Evolutionary conservation across 2,113 vertebrate species (phyloP), one percentile per base, ranked within the genome.

Genomic region (Crocuta crocuta): DNA sequence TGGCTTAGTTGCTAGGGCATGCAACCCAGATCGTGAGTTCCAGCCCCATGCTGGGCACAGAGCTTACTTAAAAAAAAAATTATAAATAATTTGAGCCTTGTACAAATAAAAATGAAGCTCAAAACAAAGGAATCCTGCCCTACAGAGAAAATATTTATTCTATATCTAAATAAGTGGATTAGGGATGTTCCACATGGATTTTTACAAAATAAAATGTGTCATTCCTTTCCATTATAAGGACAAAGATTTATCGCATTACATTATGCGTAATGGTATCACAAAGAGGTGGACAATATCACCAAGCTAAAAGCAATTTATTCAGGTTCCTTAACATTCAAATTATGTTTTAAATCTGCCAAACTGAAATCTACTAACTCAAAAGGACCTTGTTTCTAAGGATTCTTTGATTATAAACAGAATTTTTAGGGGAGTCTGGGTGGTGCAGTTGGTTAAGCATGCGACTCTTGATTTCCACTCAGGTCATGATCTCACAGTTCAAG

Each of bases 91-190:
- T 53, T 80, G 39, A 82, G 76, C 55, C n/a, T 39, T 21, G 28
- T 61, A 70, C 5, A 92, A 82, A 89, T 81, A 93, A 95, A 91
- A 93, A 61, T 0, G 33, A 88, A 13, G 35, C 35, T 78, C 43
- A 81, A 89, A 86, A 83, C 50, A 88, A 82, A 90, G 35, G 48
- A 74, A 78, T 17, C 8, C 79, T 88, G 68, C 23, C 70, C 13
- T 91, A 71, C 45, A 73, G 48, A 66, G 63, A 33, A 93, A 95
- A 91, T 78, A 90, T 87, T 93, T 65, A 78, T 78, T 58, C 68
- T 89, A 39, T 58, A 93, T 70, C 74, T 95, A 91, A 93, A 65
- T 95, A 93, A 93, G 53, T 50, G 79, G 55, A 92, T 61, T 35
- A 82, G 88, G 21, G 21, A 23, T 79, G 43, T 95, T 23, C 66